Percentiles rank a stretch among this genome's conserved stretches.
These are phyloP conservation scores for Chelonus formosanus DNA, from an alignment of 2,888 invertebrate genomes.

Conservation along the genomic window DNA sequence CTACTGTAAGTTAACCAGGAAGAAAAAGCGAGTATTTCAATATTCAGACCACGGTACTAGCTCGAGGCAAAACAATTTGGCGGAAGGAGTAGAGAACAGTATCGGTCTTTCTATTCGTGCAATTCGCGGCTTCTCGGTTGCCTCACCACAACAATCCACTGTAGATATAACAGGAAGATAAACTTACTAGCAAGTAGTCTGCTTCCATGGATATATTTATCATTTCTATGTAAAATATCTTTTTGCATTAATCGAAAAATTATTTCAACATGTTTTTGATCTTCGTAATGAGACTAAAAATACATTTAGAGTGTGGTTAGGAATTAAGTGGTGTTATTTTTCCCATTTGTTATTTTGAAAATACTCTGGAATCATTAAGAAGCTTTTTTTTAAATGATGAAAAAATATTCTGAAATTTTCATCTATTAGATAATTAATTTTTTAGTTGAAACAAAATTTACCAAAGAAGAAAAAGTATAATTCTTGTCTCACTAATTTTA, in stretches of 20 bases:
- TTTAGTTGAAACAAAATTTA: neutral
- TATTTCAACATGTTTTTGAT: too few species aligned
- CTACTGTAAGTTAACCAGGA: conserved; percentile 1
- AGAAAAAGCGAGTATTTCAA: conserved; percentile 17
- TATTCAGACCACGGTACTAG: conserved; percentile 9
- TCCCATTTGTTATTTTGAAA: too few species aligned
- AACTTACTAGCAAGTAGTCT: conserved; percentile 52
- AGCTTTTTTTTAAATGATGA: neutral
- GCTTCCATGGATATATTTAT: too few species aligned
- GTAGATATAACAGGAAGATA: conserved; percentile 37
- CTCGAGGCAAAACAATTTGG: conserved; percentile 25
- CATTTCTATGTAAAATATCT: neutral
- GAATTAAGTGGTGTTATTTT: too few species aligned
- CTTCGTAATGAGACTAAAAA: too few species aligned
- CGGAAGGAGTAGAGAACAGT: conserved; percentile 7
- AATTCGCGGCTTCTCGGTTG: conserved; percentile 18
- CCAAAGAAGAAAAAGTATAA: too few species aligned
- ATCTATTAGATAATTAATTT: too few species aligned
- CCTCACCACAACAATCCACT: conserved; percentile 6
- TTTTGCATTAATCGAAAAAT: neutral
- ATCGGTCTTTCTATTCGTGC: conserved; percentile 4
- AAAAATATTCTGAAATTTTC: too few species aligned
- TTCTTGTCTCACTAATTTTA: too few species aligned
- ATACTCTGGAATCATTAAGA: too few species aligned
- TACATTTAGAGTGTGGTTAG: too few species aligned